A percentile compares a stretch with the other conserved stretches of the same genome.
These are phyloP conservation scores for Pantelozetes paolii DNA, from an alignment of 2,888 invertebrate species.

Conservation along the genomic window DNA sequence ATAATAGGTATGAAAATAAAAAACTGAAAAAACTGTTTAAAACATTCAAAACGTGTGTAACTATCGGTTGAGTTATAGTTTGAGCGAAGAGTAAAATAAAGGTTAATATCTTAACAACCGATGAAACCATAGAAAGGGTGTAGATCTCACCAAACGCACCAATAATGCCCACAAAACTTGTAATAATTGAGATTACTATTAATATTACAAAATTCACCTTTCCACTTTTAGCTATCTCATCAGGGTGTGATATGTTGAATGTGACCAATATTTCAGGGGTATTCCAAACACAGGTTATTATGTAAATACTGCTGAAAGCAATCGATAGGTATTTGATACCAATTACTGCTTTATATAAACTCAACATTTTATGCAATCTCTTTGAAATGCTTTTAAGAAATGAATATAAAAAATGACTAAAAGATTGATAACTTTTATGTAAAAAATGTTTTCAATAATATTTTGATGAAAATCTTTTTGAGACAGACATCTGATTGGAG, in stretches of 20 bases:
- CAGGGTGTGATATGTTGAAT: background rate
- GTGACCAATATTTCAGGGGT: background rate
- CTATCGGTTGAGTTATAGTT: background rate
- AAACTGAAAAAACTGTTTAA: conserved; percentile 9
- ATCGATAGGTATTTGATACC: background rate
- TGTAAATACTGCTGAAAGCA: background rate
- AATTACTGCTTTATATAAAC: background rate
- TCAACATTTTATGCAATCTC: too few species aligned
- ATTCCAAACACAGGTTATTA: background rate
- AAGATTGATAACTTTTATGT: background rate
- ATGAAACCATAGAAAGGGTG: conserved; percentile 16
- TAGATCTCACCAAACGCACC: background rate
- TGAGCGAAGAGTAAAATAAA: conserved; percentile 11
- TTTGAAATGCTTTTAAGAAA: too few species aligned
- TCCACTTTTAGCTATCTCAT: background rate
- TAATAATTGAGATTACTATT: background rate
- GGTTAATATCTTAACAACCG: background rate
- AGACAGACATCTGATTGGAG: too few species aligned
- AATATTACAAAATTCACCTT: background rate
- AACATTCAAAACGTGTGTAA: background rate
- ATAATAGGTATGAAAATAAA: background rate
- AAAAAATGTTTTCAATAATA: too few species aligned
- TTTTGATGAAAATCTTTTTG: too few species aligned
- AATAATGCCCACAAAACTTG: background rate
- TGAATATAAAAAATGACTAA: background rate